Percentiles rank a stretch among this genome's conserved stretches.
phyloP scores from a whole-genome alignment of 2,888 invertebrate species.

The Cephus nigrinus region DNA sequence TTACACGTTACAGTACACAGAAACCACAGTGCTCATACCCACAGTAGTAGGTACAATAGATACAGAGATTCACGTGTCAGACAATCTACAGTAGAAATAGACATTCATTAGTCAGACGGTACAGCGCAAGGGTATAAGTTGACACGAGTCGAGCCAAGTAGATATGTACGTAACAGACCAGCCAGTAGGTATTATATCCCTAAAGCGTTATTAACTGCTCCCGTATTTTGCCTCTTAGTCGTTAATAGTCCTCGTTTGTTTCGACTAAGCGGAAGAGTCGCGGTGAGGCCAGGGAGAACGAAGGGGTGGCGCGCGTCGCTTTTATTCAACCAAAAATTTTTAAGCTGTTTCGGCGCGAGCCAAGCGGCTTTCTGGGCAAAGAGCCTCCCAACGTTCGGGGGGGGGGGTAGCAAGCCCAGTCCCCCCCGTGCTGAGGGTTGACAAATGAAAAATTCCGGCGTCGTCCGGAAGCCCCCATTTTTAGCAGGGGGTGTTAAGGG shows the following conservation, averaged over 20 bases:
- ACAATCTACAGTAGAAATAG: constrained; percentile 33
- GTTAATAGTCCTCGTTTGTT: constrained; percentile 65
- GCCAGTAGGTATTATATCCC: constrained; percentile 59
- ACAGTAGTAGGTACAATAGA: constrained; percentile 26
- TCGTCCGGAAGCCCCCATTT: constrained; percentile 24
- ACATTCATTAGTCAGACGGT: constrained; percentile 60
- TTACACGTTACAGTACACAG: too few species aligned
- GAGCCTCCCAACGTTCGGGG: too few species aligned
- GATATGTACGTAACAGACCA: too few species aligned
- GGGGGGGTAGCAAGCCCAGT: too few species aligned
- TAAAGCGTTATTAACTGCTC: constrained; percentile 67
- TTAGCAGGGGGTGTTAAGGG: constrained; percentile 22
- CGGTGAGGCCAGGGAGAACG: too few species aligned
- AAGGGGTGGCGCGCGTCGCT: too few species aligned
- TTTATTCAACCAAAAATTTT: too few species aligned
- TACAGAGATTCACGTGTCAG: constrained; percentile 61
- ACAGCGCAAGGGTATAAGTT: too few species aligned
- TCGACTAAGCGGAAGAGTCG: constrained; percentile 49
- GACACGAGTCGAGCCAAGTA: too few species aligned
- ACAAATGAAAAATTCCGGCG: constrained; percentile 30
- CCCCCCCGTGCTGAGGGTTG: constrained; percentile 2
- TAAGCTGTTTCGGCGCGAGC: too few species aligned
- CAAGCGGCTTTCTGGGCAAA: neutral
- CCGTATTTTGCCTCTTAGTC: constrained; percentile 65
- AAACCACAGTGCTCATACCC: too few species aligned